phyloP scores from a whole-genome alignment of 2,888 invertebrate genomes.

The Dione vanillae region DNA sequence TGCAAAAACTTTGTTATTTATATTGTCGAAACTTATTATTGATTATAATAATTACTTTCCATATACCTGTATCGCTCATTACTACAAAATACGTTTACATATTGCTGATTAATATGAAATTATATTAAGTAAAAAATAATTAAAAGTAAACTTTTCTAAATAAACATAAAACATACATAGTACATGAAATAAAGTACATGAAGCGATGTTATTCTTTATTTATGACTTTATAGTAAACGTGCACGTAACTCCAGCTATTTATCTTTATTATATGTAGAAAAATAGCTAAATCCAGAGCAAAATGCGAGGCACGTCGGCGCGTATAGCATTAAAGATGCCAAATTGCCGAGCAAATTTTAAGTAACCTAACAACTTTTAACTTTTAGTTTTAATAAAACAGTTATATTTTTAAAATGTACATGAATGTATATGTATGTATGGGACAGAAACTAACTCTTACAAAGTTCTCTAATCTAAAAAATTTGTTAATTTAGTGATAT shows the following conservation, averaged over 20 bases:
- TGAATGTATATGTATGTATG: neutral
- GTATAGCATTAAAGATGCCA: slow-evolving; percentile 34
- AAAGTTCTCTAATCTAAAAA: too few relatives aligned
- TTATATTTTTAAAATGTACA: slow-evolving; percentile 3
- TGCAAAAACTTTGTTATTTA: too few relatives aligned
- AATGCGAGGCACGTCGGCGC: slow-evolving; percentile 34
- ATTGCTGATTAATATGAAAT: too few relatives aligned
- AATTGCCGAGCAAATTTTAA: slow-evolving; percentile 29
- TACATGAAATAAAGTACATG: too few relatives aligned
- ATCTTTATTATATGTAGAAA: slow-evolving; percentile 38
- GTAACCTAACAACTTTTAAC: slow-evolving; percentile 23
- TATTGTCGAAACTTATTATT: neutral
- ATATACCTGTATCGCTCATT: neutral
- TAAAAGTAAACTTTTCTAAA: neutral
- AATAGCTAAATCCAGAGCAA: slow-evolving; percentile 32
- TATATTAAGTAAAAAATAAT: neutral
- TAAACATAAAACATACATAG: too few relatives aligned
- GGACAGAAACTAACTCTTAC: neutral
- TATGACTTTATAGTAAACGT: slow-evolving; percentile 32
- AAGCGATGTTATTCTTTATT: slow-evolving; percentile 18
- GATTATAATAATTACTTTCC: neutral
- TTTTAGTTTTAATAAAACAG: neutral
- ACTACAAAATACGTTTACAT: too few relatives aligned
- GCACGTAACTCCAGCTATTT: slow-evolving; percentile 33
- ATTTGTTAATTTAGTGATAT: neutral